Evolutionary conservation across 2,797 vertebrate genomes (phyloP), one percentile per base, ranked within the genome.

Genomic region (Lacerta viridis): DNA sequence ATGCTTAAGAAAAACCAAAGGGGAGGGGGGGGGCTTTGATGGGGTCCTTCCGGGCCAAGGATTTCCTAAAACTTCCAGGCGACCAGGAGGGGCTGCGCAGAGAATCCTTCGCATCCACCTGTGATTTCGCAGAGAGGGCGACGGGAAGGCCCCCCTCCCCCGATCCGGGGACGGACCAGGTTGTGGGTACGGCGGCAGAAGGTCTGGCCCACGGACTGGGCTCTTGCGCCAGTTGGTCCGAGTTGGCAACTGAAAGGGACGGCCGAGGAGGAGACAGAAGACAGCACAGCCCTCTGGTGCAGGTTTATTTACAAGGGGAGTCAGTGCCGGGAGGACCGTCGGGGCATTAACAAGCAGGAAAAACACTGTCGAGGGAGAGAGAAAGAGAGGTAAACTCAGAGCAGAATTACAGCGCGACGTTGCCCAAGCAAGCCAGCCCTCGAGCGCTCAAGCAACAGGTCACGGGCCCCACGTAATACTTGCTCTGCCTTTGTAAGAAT

Each of bases 271-370:
- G 93, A 95, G 90, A 96, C 69, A 93, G 95, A 95, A 91, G 93
- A 96, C 95, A 94, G 97, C 96, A 97, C 96, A 96, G 96, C 95
- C 96, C 95, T 97, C 97, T 96, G 96, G 96, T 96, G 94, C 92
- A 92, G 94, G 93, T 93, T 86, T 97, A 97, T 97, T 97, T 97
- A 97, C 96, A 97, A 95, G 84, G 90, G 92, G 95, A 96, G 78
- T 95, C 90, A 72, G 93, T 93, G 96, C 87, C 92, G 96, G 7
- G 87, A 94, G 90, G 91, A 94, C 7, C 23, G 87, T 55, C 94
- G 80, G 95, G 94, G 88, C 94, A 96, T 96, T 98, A 98, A 97
- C 97, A 98, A 93, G 96, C 95, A 94, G 97, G 97, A 94, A 97
- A 98, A 92, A 97, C 96, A 72, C 97, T 98, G 94, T 41, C 74